Conservation (phyloP, 2,797 vertebrate genomes). For the Pempheris klunzingeri region DNA sequence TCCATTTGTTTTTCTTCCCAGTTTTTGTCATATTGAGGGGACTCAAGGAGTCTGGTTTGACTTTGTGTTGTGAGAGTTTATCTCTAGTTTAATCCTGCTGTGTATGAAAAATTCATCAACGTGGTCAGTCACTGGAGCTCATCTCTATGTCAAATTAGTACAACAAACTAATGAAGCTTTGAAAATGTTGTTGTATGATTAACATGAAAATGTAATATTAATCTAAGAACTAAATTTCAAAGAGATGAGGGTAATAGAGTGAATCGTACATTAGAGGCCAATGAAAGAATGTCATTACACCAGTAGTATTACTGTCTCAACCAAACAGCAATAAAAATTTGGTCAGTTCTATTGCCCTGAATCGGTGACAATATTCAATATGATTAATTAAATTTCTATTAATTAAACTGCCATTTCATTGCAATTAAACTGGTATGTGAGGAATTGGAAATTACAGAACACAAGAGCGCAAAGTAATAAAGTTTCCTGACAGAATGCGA, state of each 20-base stretch:
- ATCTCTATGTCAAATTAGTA: slow-evolving; percentile 63
- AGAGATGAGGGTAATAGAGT: slow-evolving; percentile 74
- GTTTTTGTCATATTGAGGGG: slow-evolving; percentile 66
- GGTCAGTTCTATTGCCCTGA: slow-evolving; percentile 50
- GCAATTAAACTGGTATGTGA: slow-evolving; percentile 29
- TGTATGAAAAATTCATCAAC: slow-evolving; percentile 40
- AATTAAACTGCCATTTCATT: slow-evolving; percentile 54
- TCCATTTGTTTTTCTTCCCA: slow-evolving; percentile 77
- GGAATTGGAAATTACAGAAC: slow-evolving; percentile 38
- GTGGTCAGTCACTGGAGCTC: slow-evolving; percentile 51
- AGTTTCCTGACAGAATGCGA: neutral
- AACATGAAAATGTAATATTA: slow-evolving; percentile 73
- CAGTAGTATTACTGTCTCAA: slow-evolving; percentile 66
- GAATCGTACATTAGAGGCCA: slow-evolving; percentile 71
- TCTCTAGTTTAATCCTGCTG: slow-evolving; percentile 25
- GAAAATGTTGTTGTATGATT: slow-evolving; percentile 74
- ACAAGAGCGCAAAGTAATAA: slow-evolving; percentile 15
- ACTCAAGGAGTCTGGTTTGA: slow-evolving; percentile 63
- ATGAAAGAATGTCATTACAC: slow-evolving; percentile 74
- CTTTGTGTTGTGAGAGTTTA: slow-evolving; percentile 47
- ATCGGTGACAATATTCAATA: slow-evolving; percentile 51
- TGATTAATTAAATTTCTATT: slow-evolving; percentile 49
- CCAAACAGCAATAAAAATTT: slow-evolving; percentile 53
- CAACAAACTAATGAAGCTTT: slow-evolving; percentile 74
- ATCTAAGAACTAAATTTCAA: slow-evolving; percentile 71